Percentiles rank a stretch among this genome's conserved stretches.
These are phyloP conservation scores for Anoplolepis gracilipes DNA, from an alignment of 1,140 invertebrate genomes.

Conservation along the genomic window DNA sequence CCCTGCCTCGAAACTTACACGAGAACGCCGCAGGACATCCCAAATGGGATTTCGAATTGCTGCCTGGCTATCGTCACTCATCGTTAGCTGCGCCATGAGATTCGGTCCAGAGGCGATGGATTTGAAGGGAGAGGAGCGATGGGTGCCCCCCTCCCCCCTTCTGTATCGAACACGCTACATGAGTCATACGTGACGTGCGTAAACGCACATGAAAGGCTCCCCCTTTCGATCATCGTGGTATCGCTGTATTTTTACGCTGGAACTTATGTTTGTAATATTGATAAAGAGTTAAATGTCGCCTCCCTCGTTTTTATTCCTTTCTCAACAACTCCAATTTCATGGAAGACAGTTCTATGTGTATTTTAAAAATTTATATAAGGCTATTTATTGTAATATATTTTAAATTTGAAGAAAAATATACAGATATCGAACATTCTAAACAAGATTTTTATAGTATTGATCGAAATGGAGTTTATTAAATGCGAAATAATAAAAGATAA, in stretches of 20 bases:
- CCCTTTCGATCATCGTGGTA: slow-evolving; percentile 41
- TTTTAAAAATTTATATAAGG: background rate
- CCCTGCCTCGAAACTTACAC: background rate
- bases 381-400: background rate
- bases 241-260: slow-evolving; percentile 5
- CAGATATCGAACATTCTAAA: background rate
- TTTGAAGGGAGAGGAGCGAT: slow-evolving; percentile 19
- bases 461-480: no score
- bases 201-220: slow-evolving; percentile 29
- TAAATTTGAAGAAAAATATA: background rate
- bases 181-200: slow-evolving; percentile 55
- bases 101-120: slow-evolving; percentile 54
- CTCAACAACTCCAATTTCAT: background rate
- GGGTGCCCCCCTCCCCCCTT: no score
- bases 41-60: slow-evolving; percentile 43
- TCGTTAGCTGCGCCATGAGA: slow-evolving; percentile 50
- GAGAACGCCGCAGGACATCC: slow-evolving; percentile 44
- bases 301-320: background rate
- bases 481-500: no score
- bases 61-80: slow-evolving; percentile 56
- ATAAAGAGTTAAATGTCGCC: slow-evolving; percentile 26
- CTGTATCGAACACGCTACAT: slow-evolving; percentile 27
- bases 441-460: background rate
- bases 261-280: slow-evolving; percentile 30
- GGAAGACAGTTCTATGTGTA: background rate